Evolutionary conservation across 2,888 invertebrate species (phyloP), one percentile per base, ranked within the genome.

Genomic region (Poecilus cupreus): DNA sequence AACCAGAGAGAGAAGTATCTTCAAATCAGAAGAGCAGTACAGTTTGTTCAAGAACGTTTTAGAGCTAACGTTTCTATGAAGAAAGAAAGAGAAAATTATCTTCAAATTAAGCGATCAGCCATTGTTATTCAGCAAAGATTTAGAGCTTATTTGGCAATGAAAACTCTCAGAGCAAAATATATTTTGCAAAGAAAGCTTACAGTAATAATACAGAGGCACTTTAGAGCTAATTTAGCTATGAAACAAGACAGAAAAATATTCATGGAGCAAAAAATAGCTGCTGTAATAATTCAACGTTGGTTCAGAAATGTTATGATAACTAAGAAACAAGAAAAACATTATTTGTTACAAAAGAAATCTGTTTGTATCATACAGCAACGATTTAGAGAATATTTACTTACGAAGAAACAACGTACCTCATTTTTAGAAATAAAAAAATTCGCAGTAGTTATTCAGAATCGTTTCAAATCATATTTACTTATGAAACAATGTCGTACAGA

Each of bases 21-120:
- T 0, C 84, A 78, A 13, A 85, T 90, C 11, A 86, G 87, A n/a
- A 82, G 85, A 11, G 88, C 90, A 0, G 86, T 87, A 13, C 22
- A 90, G 5, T 82, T 83, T 0, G 85, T 92, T 13, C 93, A 93
- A 86, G 85, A 83, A 0, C 88, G 87, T 81, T 91, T 88, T 83
- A 88, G 88, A 85, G 90, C 91, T 3, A 85, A 87, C 72, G 82
- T 86, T 6, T 82, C 86, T 83, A 80, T 83, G 39, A 85, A 80
- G 64, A 26, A 79, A 75, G 81, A 82, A n/a, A 82, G 82, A 37
- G 64, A 77, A 3, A 72, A 85, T 18, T 87, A 86, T 70, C 32
- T 83, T 26, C 77, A 70, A 1, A 57, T 84, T 3, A 85, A 81
- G 83, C 81, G 32, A 10, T 85, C 85, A 2, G 82, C 85, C 6